phyloP scores from a whole-genome alignment of 1,140 invertebrate genomes.

The Geopemphigus sp. region DNA sequence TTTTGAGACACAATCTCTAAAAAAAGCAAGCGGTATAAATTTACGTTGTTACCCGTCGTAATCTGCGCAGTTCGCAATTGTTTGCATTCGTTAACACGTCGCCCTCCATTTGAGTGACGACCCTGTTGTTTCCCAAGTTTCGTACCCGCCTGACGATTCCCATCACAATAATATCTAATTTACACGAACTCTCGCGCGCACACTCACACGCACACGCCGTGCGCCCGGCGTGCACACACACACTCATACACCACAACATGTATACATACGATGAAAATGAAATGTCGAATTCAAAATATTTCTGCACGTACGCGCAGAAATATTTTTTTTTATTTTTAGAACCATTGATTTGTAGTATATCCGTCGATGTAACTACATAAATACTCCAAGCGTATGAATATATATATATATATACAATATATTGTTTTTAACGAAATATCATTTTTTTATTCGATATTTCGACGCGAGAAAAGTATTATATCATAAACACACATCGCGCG shows the following conservation, averaged over 20 bases:
- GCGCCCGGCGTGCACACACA: background rate
- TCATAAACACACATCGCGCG: background rate
- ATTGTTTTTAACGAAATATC: too few species aligned
- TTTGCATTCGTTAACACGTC: slow-evolving; percentile 8
- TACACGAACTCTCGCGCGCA: background rate
- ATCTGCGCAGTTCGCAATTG: background rate
- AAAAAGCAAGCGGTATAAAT: background rate
- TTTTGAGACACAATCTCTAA: background rate
- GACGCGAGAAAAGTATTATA: background rate
- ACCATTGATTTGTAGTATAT: too few species aligned
- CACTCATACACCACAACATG: background rate
- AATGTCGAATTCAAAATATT: background rate
- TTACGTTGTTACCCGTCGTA: background rate
- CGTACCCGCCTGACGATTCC: background rate
- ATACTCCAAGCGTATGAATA: too few species aligned
- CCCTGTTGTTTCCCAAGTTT: background rate
- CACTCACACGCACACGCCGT: background rate
- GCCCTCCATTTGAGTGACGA: background rate
- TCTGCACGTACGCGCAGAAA: background rate
- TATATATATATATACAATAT: too few species aligned
- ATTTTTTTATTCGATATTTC: background rate
- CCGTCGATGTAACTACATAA: too few species aligned
- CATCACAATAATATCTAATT: background rate
- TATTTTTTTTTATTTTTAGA: too few species aligned
- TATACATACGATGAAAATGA: background rate